These are phyloP conservation scores for Drosophila meridiana DNA, from an alignment of 2,888 invertebrate species.

Conservation along the genomic window DNA sequence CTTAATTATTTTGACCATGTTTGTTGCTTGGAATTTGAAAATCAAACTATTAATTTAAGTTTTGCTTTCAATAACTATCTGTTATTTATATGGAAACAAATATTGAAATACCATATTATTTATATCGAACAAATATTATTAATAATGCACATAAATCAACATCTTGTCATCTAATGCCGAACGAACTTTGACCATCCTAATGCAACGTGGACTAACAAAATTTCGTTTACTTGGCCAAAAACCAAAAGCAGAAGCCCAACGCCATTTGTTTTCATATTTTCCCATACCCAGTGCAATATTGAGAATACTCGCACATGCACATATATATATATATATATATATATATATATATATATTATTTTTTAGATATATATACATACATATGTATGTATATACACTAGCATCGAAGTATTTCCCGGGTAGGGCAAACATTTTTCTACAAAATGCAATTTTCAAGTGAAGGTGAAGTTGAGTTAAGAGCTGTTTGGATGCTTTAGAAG, in stretches of 20 bases:
- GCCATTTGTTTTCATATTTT: slow-evolving; percentile 78
- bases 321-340: background rate
- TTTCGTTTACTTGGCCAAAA: slow-evolving; percentile 51
- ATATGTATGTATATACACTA: background rate
- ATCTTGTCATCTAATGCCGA: slow-evolving; percentile 10
- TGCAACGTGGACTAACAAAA: slow-evolving; percentile 37
- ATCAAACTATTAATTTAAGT: too few species aligned
- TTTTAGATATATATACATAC: background rate
- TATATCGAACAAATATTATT: background rate
- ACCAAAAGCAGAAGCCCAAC: slow-evolving; percentile 46
- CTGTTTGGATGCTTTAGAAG: slow-evolving; percentile 15
- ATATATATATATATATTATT: background rate
- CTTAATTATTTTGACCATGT: too few species aligned
- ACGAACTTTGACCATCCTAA: slow-evolving; percentile 14
- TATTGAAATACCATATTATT: too few species aligned
- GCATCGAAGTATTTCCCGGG: slow-evolving; percentile 42
- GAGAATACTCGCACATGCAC: slow-evolving; percentile 8
- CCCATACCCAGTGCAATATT: slow-evolving; percentile 7
- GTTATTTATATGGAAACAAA: too few species aligned
- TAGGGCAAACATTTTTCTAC: slow-evolving; percentile 62
- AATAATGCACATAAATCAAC: slow-evolving; percentile 30
- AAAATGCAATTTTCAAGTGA: slow-evolving; percentile 75
- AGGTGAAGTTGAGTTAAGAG: slow-evolving; percentile 62
- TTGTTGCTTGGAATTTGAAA: too few species aligned
- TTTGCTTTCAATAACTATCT: too few species aligned